phyloP scores from a whole-genome alignment of 2,113 vertebrate genomes.

The Micronisus gabar region DNA sequence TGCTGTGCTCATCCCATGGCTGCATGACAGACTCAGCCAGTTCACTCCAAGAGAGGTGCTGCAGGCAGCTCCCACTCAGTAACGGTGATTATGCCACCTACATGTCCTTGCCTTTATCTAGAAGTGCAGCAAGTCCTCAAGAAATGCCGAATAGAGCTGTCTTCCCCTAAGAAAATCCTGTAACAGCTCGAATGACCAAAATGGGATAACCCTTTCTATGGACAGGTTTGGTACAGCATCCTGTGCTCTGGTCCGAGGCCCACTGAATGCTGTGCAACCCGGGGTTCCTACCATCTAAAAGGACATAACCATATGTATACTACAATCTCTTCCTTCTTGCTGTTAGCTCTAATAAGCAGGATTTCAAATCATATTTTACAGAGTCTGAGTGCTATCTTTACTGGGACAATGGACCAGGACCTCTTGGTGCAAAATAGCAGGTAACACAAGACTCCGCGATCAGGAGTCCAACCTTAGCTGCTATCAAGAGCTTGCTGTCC shows the following conservation, averaged over 20 bases:
- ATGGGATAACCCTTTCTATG: background rate
- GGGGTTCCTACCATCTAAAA: background rate
- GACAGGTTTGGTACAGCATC: rapidly evolving
- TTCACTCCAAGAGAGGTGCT: background rate
- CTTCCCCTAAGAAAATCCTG: background rate
- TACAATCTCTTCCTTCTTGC: background rate
- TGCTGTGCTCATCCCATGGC: background rate
- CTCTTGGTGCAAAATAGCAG: background rate
- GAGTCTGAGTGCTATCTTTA: background rate
- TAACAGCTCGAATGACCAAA: rapidly evolving
- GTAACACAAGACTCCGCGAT: background rate
- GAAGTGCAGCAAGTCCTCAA: background rate
- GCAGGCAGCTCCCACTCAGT: background rate
- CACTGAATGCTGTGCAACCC: background rate
- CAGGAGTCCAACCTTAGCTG: background rate
- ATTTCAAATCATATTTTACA: background rate
- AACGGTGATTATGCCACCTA: background rate
- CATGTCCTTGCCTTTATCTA: background rate
- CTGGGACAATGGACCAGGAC: background rate
- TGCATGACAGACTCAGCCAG: rapidly evolving
- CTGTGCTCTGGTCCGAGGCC: background rate
- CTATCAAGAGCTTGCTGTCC: background rate
- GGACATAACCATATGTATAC: background rate
- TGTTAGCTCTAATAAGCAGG: background rate
- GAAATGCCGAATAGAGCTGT: background rate